Conservation (phyloP, 1,140 invertebrate species). For the Galleria mellonella region DNA sequence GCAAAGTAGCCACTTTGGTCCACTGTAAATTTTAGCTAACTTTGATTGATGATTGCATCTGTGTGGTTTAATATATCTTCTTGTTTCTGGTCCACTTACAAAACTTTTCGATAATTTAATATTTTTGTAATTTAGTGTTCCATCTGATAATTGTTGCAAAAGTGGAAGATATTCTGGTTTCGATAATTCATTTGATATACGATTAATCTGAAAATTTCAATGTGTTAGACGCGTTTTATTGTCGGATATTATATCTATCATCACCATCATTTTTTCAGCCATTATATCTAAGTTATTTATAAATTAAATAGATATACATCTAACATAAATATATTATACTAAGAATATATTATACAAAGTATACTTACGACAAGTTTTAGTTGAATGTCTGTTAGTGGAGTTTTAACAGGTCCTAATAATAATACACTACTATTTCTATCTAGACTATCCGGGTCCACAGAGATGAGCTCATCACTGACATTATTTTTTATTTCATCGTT, state of each 20-base stretch:
- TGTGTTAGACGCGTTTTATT: no score
- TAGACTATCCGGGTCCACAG: constrained; percentile 55
- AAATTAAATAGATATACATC: no score
- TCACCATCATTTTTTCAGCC: no score
- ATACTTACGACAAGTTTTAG: constrained; percentile 50
- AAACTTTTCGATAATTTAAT: constrained; percentile 41
- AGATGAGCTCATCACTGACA: constrained; percentile 42
- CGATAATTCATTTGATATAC: constrained; percentile 49
- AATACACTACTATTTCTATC: constrained; percentile 52
- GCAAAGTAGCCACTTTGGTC: constrained; percentile 63
- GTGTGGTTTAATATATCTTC: constrained; percentile 61
- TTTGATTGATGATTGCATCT: constrained; percentile 60
- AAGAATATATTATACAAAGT: constrained; percentile 1
- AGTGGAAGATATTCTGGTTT: constrained; percentile 54
- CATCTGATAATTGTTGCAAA: constrained; percentile 45
- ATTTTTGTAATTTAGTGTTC: constrained; percentile 30
- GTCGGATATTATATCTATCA: no score
- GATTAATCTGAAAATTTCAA: constrained; percentile 46
- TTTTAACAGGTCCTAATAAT: constrained; percentile 49
- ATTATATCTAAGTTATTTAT: no score
- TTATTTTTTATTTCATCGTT: constrained; percentile 57
- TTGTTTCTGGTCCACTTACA: constrained; percentile 39
- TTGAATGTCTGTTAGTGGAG: constrained; percentile 41
- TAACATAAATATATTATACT: no score
- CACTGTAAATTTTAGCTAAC: constrained; percentile 44